Conservation (phyloP, 1,140 invertebrate genomes). For the Propsilocerus akamusi region DNA sequence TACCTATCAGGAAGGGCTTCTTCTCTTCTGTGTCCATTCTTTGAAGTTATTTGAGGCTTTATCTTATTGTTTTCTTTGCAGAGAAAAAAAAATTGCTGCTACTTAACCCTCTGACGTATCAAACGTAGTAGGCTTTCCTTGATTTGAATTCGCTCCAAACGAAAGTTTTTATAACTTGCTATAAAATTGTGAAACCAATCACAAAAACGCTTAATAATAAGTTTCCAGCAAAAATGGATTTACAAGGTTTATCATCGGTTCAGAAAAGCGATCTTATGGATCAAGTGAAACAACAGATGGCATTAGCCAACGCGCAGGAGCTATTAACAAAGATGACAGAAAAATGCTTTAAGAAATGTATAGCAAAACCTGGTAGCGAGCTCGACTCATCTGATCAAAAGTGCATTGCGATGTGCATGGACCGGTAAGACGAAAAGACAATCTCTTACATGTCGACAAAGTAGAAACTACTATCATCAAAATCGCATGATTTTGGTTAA, state of each 20-base stretch:
- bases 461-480: neutral
- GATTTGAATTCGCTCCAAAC: no score
- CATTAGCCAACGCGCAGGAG: conserved; percentile 86
- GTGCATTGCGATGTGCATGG: conserved; percentile 96
- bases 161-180: neutral
- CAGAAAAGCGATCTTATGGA: conserved; percentile 87
- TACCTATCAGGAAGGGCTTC: no score
- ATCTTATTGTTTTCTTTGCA: no score
- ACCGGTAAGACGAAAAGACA: no score
- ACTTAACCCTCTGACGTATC: no score
- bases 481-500: neutral
- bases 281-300: conserved; percentile 91
- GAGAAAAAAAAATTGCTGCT: no score
- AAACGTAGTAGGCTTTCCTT: no score
- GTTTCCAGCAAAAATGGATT: neutral
- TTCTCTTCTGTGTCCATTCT: no score
- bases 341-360: conserved; percentile 93
- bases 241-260: conserved; percentile 29
- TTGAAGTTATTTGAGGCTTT: no score
- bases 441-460: no score
- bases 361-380: conserved; percentile 74
- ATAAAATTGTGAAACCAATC: neutral
- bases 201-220: no score
- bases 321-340: conserved; percentile 89
- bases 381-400: conserved; percentile 89